A percentile compares a stretch with the other conserved stretches of the same genome.
Conservation (phyloP, 2,113 vertebrate species). For the Tenrec ecaudatus region DNA sequence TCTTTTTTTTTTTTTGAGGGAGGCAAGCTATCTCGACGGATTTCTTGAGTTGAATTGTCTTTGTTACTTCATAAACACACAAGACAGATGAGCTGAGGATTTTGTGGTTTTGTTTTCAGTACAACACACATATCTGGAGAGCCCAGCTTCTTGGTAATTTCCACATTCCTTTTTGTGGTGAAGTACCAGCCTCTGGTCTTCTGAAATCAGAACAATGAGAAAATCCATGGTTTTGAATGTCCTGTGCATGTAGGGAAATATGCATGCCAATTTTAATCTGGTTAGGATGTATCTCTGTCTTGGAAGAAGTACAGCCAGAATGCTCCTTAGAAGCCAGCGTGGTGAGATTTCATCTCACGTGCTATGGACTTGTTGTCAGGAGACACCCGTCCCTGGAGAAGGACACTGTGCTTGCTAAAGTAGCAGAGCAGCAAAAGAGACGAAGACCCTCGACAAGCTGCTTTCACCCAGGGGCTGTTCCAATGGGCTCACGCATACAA, state of each 20-base stretch:
- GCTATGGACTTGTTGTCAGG: too few species aligned
- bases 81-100: neutral
- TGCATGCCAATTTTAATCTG: fast-evolving
- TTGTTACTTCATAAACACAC: neutral
- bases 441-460: too few species aligned
- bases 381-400: too few species aligned
- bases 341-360: too few species aligned
- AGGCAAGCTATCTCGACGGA: neutral
- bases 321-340: too few species aligned
- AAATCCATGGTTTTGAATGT: neutral
- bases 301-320: too few species aligned
- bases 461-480: too few species aligned
- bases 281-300: too few species aligned
- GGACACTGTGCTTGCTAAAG: too few species aligned
- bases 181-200: neutral
- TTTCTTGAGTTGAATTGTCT: neutral
- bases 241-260: too few species aligned
- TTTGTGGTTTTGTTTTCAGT: neutral
- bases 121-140: neutral
- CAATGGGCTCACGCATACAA: too few species aligned
- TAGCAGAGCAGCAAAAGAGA: too few species aligned
- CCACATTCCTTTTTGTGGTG: neutral
- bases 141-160: neutral
- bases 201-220: neutral
- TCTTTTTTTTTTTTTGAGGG: neutral